A percentile compares a stretch with the other conserved stretches of the same genome.
phyloP scores from a whole-genome alignment of 2,113 vertebrate genomes.

The Alexandromys fortis region DNA sequence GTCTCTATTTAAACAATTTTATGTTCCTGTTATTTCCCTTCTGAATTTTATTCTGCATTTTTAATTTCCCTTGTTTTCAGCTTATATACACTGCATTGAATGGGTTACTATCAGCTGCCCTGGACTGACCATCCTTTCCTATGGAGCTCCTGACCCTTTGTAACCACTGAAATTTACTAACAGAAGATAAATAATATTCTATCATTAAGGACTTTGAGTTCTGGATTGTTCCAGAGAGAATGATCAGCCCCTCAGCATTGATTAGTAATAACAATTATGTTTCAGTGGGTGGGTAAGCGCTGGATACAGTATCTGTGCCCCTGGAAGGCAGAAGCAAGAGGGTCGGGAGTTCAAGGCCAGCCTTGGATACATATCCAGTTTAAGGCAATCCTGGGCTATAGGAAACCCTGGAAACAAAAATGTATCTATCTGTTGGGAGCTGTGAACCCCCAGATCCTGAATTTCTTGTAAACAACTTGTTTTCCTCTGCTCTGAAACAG shows the following conservation, averaged over 20 bases:
- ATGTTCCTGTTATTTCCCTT: neutral
- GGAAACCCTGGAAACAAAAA: neutral
- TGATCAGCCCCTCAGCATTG: neutral
- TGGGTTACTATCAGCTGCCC: neutral
- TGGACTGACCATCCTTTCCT: neutral
- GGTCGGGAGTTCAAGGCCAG: neutral
- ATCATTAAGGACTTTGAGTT: neutral
- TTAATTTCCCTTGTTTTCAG: neutral
- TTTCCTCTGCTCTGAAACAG: too few species aligned
- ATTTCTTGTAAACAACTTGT: too few species aligned
- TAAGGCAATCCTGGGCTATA: neutral
- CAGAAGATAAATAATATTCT: neutral
- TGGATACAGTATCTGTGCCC: neutral
- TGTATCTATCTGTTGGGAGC: too few species aligned
- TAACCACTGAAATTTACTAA: neutral
- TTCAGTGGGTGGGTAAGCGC: neutral
- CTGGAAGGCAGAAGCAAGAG: neutral
- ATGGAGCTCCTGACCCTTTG: neutral
- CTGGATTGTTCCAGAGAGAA: neutral
- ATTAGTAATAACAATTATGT: neutral
- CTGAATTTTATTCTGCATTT: neutral
- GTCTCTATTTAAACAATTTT: neutral
- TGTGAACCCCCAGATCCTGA: too few species aligned
- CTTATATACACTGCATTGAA: neutral
- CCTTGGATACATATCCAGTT: neutral